These are phyloP conservation scores for Eulithis prunata DNA, from an alignment of 2,888 invertebrate genomes.

Conservation along the genomic window DNA sequence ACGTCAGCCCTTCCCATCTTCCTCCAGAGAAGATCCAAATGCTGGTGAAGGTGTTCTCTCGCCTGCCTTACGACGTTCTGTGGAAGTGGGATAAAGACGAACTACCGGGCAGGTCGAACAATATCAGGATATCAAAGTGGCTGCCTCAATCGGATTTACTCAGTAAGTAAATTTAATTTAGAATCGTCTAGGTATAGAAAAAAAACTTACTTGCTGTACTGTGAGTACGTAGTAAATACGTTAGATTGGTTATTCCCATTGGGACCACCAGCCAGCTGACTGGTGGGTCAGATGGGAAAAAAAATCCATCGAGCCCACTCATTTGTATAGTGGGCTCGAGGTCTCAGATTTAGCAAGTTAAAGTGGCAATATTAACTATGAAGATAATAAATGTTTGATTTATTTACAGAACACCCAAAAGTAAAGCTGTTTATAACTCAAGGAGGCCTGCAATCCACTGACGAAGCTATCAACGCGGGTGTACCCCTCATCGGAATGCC, in stretches of 20 bases:
- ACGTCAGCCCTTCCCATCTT: constrained; percentile 56
- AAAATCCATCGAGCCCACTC: too few relatives aligned
- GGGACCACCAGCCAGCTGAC: too few relatives aligned
- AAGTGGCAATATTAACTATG: too few relatives aligned
- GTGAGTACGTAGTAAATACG: too few relatives aligned
- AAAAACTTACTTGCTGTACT: too few relatives aligned
- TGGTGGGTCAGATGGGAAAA: too few relatives aligned
- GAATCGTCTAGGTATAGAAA: too few relatives aligned
- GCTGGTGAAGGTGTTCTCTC: constrained; percentile 60
- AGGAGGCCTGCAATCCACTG: constrained; percentile 66
- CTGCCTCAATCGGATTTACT: constrained; percentile 70
- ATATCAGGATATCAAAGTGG: constrained; percentile 68
- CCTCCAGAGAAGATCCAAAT: constrained; percentile 54
- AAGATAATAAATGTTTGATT: too few relatives aligned
- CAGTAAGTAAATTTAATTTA: constrained; percentile 45
- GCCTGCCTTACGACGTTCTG: constrained; percentile 67
- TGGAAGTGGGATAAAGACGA: constrained; percentile 69
- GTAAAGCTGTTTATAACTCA: constrained; percentile 67
- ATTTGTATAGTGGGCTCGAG: too few relatives aligned
- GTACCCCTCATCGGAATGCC: constrained; percentile 61
- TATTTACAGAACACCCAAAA: constrained; percentile 58
- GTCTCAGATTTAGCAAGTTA: too few relatives aligned
- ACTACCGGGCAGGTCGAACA: constrained; percentile 53
- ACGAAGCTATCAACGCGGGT: constrained; percentile 61
- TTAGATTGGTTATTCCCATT: too few relatives aligned